Base-by-base conservation (phyloP, 2,797 vertebrate species). In the Dermochelys coriacea region DNA sequence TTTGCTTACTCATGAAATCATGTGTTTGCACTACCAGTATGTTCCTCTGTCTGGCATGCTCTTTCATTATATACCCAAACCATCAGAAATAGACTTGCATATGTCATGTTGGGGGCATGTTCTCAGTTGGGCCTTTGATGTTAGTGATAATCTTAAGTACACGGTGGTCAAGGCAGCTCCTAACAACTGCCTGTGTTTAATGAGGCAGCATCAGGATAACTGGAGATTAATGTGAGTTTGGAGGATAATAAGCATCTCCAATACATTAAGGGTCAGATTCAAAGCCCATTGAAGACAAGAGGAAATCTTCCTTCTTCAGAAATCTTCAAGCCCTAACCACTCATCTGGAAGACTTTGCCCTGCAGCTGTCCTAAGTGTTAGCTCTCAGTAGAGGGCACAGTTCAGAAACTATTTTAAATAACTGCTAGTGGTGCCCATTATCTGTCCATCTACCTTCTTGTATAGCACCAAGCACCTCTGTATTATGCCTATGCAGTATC, bases 51-150 rank as follows among this genome's bases (percentile, higher is more conserved):
- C 95, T 93, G 27, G 87, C 0, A 0, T 18, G 85, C 7, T 80
- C 55, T 81, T 68, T 90, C 84, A 92, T 59, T 3, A 3, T 47
- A 88, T 94, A n/a, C 31, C 50, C 52, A 92, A 90, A 61, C 16
- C 61, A 74, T 23, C 45, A 92, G 51, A 94, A 93, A 89, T 94
- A 77, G 86, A 93, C 94, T 96, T 59, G n/a, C 90, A 12, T 14
- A 86, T 55, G 93, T 12, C 89, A 89, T 81, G 12, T 85, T 52
- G 21, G 18, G 12, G 18, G 71, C n/a, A 82, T 59, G 12, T 41
- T 51, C 80, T 88, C 81, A 50, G 61, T 51, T 82, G 89, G 61
- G 86, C 50, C 89, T 81, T 71, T 59, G 52, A 16, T 21, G 11
- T 25, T 74, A 55, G 71, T 50, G 61, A 75, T 16, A 29, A n/a